Evolutionary conservation across 1,140 invertebrate genomes (phyloP).

Genomic region (Saccostrea glomerata): DNA sequence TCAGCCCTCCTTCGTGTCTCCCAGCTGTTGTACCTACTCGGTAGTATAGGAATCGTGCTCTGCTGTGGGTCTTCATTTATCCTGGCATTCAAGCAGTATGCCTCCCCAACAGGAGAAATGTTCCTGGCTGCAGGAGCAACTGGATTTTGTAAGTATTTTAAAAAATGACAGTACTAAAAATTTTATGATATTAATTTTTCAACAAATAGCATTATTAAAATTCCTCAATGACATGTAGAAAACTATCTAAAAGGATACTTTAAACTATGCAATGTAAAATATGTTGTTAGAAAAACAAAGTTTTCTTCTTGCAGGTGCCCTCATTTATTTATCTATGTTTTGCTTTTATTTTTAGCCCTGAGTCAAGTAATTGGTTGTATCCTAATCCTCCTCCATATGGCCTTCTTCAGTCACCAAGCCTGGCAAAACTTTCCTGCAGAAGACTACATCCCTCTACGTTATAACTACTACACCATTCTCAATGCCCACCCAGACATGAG

Average conservation of each 20-base stretch:
- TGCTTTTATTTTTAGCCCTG: constrained; percentile 21
- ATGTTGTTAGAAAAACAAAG: neutral
- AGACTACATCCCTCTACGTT: constrained; percentile 44
- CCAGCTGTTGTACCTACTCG: constrained; percentile 45
- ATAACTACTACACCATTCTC: constrained; percentile 44
- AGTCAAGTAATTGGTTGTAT: constrained; percentile 6
- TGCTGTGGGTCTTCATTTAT: constrained; percentile 40
- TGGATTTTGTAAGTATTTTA: constrained; percentile 28
- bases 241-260: too few species aligned
- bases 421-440: constrained; percentile 44
- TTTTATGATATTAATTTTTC: too few species aligned
- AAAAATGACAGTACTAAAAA: neutral
- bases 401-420: neutral
- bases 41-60: constrained; percentile 29
- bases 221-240: too few species aligned
- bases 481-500: neutral
- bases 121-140: constrained; percentile 42
- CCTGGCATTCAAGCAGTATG: constrained; percentile 40
- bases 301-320: neutral
- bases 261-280: neutral
- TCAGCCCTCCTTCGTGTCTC: constrained; percentile 39
- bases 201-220: too few species aligned
- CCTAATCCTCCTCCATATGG: constrained; percentile 21
- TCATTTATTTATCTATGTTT: neutral
- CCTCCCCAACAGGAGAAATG: constrained; percentile 42